phyloP scores from a whole-genome alignment of 1,140 invertebrate species.

The Drosophila kurseongensis region DNA sequence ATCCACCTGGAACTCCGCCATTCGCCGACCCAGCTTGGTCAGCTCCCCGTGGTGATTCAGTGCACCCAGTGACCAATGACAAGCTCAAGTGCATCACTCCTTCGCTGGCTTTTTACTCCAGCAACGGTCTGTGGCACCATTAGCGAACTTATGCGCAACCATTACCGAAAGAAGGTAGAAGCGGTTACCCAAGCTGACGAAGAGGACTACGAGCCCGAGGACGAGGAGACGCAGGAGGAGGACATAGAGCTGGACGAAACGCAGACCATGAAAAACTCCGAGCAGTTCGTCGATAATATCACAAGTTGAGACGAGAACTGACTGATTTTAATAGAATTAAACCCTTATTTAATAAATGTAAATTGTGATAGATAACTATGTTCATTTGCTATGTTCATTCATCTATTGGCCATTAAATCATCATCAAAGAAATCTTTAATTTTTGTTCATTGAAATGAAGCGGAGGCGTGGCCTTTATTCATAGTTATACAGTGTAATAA shows the following conservation, averaged over 20 bases:
- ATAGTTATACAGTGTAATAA: slow-evolving; percentile 25
- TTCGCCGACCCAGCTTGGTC: slow-evolving; percentile 97
- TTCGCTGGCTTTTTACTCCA: too few species aligned
- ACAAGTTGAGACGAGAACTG: slow-evolving; percentile 26
- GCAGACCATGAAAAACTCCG: slow-evolving; percentile 13
- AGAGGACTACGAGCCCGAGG: slow-evolving; percentile 58
- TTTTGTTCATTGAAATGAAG: slow-evolving; percentile 8
- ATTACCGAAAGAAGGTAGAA: slow-evolving; percentile 79
- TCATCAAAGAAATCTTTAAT: neutral
- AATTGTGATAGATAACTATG: too few species aligned
- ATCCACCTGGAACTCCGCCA: slow-evolving; percentile 99
- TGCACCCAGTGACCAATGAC: too few species aligned
- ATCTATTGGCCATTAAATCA: too few species aligned
- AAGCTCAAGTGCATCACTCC: too few species aligned
- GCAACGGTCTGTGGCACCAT: slow-evolving; percentile 87
- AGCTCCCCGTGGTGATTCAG: slow-evolving; percentile 98
- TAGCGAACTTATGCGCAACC: slow-evolving; percentile 86
- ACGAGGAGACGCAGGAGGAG: slow-evolving; percentile 62
- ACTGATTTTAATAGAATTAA: too few species aligned
- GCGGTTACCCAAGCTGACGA: slow-evolving; percentile 54
- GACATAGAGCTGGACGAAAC: slow-evolving; percentile 64
- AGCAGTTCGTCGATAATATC: too few species aligned
- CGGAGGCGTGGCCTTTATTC: slow-evolving; percentile 44
- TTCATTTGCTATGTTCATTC: too few species aligned
- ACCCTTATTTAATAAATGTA: too few species aligned